These are phyloP conservation scores for Corythornis madagascariensis DNA, from an alignment of 2,113 vertebrate genomes.

Conservation along the genomic window DNA sequence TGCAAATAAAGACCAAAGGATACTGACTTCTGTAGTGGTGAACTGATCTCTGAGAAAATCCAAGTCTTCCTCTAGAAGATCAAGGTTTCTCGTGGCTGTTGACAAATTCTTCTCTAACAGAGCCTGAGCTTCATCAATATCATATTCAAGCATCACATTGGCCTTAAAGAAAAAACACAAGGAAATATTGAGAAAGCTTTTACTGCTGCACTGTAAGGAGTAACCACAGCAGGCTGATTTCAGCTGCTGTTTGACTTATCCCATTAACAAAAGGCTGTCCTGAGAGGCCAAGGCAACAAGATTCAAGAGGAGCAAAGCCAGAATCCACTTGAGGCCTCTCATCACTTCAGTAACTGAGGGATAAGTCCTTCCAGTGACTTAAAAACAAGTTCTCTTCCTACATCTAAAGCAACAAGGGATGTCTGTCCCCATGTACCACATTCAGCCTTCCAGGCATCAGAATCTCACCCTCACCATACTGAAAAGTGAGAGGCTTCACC, in stretches of 20 bases:
- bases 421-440: not conserved
- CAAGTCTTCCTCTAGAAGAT: slow-evolving; percentile 93
- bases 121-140: slow-evolving; percentile 94
- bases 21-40: slow-evolving; percentile 99
- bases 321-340: not conserved
- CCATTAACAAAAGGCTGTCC: not conserved
- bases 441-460: not conserved
- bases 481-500: not conserved
- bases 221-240: not conserved
- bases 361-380: not conserved
- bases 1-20: slow-evolving; percentile 79
- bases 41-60: slow-evolving; percentile 98
- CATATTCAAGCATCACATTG: slow-evolving; percentile 98
- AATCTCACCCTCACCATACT: not conserved
- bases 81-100: slow-evolving; percentile 92
- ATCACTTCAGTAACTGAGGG: not conserved
- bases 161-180: slow-evolving; percentile 75
- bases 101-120: slow-evolving; percentile 94
- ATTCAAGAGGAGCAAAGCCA: not conserved
- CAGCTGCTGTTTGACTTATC: not conserved
- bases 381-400: not conserved
- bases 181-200: not conserved
- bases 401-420: not conserved
- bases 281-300: not conserved
- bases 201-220: not conserved